Evolutionary conservation across 2,113 vertebrate genomes (phyloP).

Genomic region (Phodopus roborovskii): DNA sequence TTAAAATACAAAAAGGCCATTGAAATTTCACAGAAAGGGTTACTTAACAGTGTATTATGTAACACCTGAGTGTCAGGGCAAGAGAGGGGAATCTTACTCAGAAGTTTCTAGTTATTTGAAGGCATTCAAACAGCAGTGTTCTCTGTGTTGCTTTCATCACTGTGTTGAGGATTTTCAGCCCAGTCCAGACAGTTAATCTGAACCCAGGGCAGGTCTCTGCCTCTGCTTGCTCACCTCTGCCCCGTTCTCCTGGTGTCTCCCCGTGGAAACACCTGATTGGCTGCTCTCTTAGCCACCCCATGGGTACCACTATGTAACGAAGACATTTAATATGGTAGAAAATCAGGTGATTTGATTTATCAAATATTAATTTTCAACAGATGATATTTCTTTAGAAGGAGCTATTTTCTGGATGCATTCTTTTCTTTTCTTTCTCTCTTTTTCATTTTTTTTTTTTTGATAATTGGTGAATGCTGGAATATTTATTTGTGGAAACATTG

Average conservation of each 20-base stretch:
- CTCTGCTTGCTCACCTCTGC: slow-evolving; percentile 38
- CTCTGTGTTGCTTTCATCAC: not conserved
- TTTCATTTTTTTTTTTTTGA: too few species aligned
- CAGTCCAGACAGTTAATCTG: not conserved
- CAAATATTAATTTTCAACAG: slow-evolving; percentile 56
- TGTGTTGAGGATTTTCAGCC: not conserved
- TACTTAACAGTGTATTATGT: slow-evolving; percentile 57
- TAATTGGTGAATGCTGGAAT: not conserved
- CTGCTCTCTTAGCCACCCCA: not conserved
- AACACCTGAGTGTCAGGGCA: not conserved
- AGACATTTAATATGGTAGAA: slow-evolving; percentile 64
- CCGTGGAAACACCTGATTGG: slow-evolving; percentile 21
- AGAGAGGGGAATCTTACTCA: slow-evolving; percentile 7
- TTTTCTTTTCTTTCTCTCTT: too few species aligned
- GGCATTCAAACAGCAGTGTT: slow-evolving; percentile 30
- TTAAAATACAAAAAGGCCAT: slow-evolving; percentile 49
- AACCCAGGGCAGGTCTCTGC: slow-evolving; percentile 3
- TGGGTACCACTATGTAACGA: not conserved
- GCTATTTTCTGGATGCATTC: not conserved
- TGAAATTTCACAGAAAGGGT: slow-evolving; percentile 54
- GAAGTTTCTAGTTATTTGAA: slow-evolving; percentile 68
- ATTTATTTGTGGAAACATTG: slow-evolving; percentile 35
- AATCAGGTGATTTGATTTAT: slow-evolving; percentile 58
- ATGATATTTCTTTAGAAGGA: slow-evolving; percentile 38
- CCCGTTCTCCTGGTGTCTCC: not conserved